Base-by-base conservation (phyloP, 2,888 invertebrate genomes). In the Rutpela maculata region DNA sequence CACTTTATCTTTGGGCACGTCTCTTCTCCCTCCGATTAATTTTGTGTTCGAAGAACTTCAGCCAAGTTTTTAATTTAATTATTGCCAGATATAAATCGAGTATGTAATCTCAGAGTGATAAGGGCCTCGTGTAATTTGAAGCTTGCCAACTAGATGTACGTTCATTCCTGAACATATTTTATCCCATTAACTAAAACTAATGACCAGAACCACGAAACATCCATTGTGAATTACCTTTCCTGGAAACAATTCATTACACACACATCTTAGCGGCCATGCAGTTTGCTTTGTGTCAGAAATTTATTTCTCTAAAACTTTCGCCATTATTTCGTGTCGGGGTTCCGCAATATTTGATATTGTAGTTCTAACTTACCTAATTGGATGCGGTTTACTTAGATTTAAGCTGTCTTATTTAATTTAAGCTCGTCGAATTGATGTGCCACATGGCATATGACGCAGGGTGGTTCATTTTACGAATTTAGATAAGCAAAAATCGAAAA, bases 131-230 rank as follows among this genome's bases (percentile, higher is more conserved):
- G 59, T 26, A 56, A 69, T 59, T 59, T 62, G n/a, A 38, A 10
- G 60, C 43, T 22, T 22, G 59, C 43, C 60, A 62, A 43, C 60
- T 35, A 19, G n/a, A n/a, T 22, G 31, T 35, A 38, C 35, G 19
- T 62, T 70, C 22, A 22, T 35, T 60, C 35, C 60, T 19, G 43
- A 60, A 50, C 35, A 57, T 74, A 68, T 59, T 59, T 55, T 35
- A 65, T 18, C 19, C 56, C 73, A 65, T 74, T 67, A 66, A 57
- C 57, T 50, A 17, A 22, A 57, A 67, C 43, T 67, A 74, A 67
- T 74, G 59, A 43, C 59, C 22, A 38, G 66, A 67, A 56, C 59
- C 59, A 67, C 38, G 60, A 60, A 67, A 50, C 35, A 55, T 55
- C 50, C 66, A 65, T 66, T 62, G 55, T 17, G 35, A 17, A 59